These are phyloP conservation scores for Octonoba sinensis DNA, from an alignment of 2,888 invertebrate species.

Conservation along the genomic window DNA sequence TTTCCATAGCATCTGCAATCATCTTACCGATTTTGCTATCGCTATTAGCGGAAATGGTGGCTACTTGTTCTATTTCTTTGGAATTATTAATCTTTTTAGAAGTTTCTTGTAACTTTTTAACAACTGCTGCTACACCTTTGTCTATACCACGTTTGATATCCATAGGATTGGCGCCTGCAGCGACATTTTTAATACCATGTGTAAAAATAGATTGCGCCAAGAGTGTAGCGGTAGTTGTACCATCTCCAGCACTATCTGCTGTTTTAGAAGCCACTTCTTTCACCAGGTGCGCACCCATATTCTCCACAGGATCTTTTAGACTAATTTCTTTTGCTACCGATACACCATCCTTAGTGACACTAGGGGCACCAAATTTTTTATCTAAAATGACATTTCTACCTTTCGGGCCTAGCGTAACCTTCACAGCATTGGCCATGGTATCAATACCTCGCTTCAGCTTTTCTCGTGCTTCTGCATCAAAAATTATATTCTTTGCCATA, in stretches of 20 bases:
- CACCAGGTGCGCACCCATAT: not conserved
- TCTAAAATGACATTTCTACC: not conserved
- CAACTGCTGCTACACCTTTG: not conserved
- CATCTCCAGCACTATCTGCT: not conserved
- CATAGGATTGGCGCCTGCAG: not conserved
- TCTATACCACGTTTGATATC: not conserved
- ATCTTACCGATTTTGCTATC: slow-evolving; percentile 67
- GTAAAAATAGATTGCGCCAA: not conserved
- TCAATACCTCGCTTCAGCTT: not conserved
- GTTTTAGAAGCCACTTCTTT: not conserved
- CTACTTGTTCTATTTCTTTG: not conserved
- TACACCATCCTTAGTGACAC: not conserved
- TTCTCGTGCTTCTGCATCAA: not conserved
- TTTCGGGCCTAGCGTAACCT: not conserved
- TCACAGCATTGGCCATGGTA: not conserved
- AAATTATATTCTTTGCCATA: not conserved
- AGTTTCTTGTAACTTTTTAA: not conserved
- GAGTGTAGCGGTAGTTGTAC: not conserved
- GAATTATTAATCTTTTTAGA: not conserved
- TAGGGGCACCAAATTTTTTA: not conserved
- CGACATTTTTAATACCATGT: not conserved
- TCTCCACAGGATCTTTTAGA: not conserved
- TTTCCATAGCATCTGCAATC: slow-evolving; percentile 68
- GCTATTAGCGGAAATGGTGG: slow-evolving; percentile 68
- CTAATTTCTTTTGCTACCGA: not conserved